These are phyloP conservation scores for Anas platyrhynchos DNA, from an alignment of 2,113 vertebrate species.

Conservation along the genomic window DNA sequence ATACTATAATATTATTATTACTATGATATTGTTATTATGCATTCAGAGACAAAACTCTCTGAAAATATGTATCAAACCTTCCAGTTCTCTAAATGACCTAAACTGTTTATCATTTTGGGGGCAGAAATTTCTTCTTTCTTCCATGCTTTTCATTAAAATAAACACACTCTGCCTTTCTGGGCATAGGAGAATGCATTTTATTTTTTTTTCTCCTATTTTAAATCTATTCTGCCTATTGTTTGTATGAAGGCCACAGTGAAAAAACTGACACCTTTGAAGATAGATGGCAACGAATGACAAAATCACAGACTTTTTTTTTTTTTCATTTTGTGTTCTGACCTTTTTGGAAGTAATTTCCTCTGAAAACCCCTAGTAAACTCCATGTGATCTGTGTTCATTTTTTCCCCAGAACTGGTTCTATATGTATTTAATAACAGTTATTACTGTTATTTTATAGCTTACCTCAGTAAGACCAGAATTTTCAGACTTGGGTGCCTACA, in stretches of 20 bases:
- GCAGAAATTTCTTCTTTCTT: neutral
- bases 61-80: neutral
- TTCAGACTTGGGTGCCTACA: neutral
- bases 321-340: conserved; percentile 7
- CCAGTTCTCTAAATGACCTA: neutral
- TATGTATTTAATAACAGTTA: conserved; percentile 19
- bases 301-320: neutral
- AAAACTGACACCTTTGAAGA: neutral
- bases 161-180: neutral
- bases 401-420: neutral
- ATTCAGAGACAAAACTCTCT: neutral
- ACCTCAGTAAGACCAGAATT: neutral
- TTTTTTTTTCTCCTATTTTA: neutral
- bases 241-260: neutral
- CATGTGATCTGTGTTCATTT: neutral
- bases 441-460: neutral
- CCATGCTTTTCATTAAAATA: neutral
- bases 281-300: conserved; percentile 16
- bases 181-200: neutral
- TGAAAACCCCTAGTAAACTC: conserved; percentile 14
- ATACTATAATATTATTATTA: neutral
- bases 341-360: conserved; percentile 49
- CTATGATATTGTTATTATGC: neutral
- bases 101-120: neutral
- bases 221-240: neutral